These are phyloP conservation scores for Eumaeus atala DNA, from an alignment of 1,140 invertebrate genomes.

Conservation along the genomic window DNA sequence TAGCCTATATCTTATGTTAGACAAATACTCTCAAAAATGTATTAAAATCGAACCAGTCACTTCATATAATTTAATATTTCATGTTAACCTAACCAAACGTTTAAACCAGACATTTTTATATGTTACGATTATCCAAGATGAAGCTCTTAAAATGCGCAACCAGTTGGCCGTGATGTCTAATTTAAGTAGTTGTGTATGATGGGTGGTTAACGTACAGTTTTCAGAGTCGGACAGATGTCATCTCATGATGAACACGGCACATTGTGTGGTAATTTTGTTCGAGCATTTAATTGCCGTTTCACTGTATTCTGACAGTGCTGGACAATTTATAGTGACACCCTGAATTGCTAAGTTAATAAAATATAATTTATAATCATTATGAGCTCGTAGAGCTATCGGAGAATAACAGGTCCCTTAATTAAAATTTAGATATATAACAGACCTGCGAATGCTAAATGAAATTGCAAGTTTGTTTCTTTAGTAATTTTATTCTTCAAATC, in stretches of 20 bases:
- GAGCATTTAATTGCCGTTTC: conserved; percentile 65
- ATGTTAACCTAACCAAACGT: no score
- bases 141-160: not conserved
- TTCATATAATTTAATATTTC: no score
- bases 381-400: conserved; percentile 3
- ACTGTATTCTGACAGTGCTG: conserved; percentile 54
- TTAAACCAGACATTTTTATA: no score
- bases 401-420: conserved; percentile 2
- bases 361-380: conserved; percentile 62
- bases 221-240: conserved; percentile 52
- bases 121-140: no score
- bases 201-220: conserved; percentile 35
- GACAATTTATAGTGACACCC: conserved; percentile 69
- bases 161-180: conserved; percentile 11
- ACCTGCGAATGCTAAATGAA: no score
- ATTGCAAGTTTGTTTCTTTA: no score
- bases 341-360: conserved; percentile 50
- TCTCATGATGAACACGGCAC: conserved; percentile 63
- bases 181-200: conserved; percentile 41
- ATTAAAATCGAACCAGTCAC: no score
- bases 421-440: not conserved
- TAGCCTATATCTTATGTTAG: no score
- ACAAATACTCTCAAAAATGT: no score
- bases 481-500: no score
- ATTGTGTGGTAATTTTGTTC: conserved; percentile 69